A percentile compares a stretch with the other conserved stretches of the same genome.
phyloP scores from a whole-genome alignment of 2,113 vertebrate genomes.

The Phrynocephalus versicolor region DNA sequence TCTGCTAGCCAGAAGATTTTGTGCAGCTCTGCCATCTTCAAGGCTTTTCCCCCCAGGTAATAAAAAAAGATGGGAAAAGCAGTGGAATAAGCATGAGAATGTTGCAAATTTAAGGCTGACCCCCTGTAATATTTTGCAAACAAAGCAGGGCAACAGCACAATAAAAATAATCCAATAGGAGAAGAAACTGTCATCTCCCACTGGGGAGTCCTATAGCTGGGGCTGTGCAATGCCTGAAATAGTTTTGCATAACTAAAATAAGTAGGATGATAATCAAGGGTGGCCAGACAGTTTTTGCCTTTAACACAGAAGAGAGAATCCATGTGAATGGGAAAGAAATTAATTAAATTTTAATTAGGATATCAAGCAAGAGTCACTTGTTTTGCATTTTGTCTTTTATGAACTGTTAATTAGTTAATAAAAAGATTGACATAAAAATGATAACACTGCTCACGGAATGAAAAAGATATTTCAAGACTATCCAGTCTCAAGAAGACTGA shows the following conservation, averaged over 20 bases:
- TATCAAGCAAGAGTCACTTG: conserved; percentile 2
- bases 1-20: too few relatives aligned
- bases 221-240: background rate
- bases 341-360: conserved; percentile 10
- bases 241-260: background rate
- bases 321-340: background rate
- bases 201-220: background rate
- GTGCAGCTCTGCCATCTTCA: too few relatives aligned
- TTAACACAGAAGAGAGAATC: background rate
- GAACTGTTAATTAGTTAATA: conserved; percentile 33
- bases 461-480: background rate
- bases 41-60: background rate
- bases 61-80: background rate
- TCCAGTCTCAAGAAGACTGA: background rate
- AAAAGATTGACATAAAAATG: conserved; percentile 20
- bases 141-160: background rate
- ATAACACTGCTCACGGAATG: background rate
- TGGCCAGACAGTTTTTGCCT: background rate
- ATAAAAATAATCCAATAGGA: background rate
- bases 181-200: background rate
- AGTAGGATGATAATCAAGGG: background rate
- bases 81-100: background rate
- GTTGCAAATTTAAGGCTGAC: background rate
- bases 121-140: background rate
- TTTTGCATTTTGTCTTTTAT: conserved; percentile 16